Percentiles rank a stretch among this genome's conserved stretches.
These are phyloP conservation scores for Coregonus sp. DNA, from an alignment of 2,797 vertebrate species.

Conservation along the genomic window DNA sequence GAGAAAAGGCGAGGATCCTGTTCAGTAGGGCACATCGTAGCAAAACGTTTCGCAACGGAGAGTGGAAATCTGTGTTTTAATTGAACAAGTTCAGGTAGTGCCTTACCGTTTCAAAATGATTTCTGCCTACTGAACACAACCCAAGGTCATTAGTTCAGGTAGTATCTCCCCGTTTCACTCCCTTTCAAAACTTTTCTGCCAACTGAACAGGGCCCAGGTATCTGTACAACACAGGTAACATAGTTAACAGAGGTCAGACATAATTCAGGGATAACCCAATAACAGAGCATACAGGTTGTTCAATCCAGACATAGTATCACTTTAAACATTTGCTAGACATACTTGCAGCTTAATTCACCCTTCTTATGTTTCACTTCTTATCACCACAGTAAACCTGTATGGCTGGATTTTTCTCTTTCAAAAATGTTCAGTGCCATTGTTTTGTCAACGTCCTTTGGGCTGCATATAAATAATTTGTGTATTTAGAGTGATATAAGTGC, in stretches of 20 bases:
- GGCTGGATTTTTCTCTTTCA: neutral
- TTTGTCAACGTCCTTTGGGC: neutral
- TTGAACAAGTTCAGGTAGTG: neutral
- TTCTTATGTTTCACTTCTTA: neutral
- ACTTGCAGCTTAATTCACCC: neutral
- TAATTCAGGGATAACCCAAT: neutral
- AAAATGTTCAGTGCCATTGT: neutral
- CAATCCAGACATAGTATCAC: neutral
- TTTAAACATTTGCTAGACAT: neutral
- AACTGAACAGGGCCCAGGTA: neutral
- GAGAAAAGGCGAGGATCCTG: conserved; percentile 50
- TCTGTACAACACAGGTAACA: neutral
- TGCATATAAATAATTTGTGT: neutral
- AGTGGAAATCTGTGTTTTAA: neutral
- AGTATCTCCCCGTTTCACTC: neutral
- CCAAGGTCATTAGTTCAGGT: neutral
- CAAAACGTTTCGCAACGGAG: neutral
- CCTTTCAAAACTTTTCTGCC: neutral
- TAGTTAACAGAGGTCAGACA: neutral
- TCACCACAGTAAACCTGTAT: neutral
- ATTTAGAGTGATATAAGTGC: too few species aligned
- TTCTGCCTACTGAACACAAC: neutral
- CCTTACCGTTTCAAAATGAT: neutral
- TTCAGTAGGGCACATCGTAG: neutral
- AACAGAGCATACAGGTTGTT: conserved; percentile 9